Evolutionary conservation across 2,113 vertebrate genomes (phyloP).

Genomic region (Petromus typicus): DNA sequence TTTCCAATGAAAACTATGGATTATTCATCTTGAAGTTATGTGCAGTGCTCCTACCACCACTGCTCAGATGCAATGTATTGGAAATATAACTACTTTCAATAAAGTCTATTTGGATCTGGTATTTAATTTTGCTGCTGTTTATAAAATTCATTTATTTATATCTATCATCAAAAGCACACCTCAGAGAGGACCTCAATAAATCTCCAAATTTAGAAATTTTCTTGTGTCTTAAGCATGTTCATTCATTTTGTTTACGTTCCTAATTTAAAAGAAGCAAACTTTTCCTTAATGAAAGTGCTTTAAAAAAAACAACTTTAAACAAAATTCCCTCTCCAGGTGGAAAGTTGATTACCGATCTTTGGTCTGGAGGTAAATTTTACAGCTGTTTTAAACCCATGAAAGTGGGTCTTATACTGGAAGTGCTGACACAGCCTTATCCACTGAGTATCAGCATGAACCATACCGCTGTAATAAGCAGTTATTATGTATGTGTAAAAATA

Average conservation of each 20-base stretch:
- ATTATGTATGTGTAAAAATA: conserved; percentile 97
- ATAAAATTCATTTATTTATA: conserved; percentile 53
- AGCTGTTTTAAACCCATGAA: conserved; percentile 89
- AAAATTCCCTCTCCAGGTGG: conserved; percentile 81
- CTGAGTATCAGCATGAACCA: conserved; percentile 86
- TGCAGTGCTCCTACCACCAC: not conserved
- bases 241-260: conserved; percentile 85
- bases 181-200: conserved; percentile 17
- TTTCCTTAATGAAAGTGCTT: conserved; percentile 82
- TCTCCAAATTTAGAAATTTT: conserved; percentile 73
- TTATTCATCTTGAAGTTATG: conserved; percentile 41
- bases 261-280: conserved; percentile 81
- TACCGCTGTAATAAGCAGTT: conserved; percentile 92
- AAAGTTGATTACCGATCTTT: conserved; percentile 88
- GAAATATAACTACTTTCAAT: conserved; percentile 39
- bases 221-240: conserved; percentile 75
- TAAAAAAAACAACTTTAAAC: conserved; percentile 64
- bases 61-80: not conserved
- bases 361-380: conserved; percentile 90
- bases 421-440: conserved; percentile 90
- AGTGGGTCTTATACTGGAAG: conserved; percentile 88
- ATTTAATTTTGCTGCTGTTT: conserved; percentile 57
- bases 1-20: conserved; percentile 41
- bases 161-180: conserved; percentile 57
- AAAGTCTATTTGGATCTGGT: conserved; percentile 33